phyloP scores from a whole-genome alignment of 2,888 invertebrate species.

The Deilephila elpenor region DNA sequence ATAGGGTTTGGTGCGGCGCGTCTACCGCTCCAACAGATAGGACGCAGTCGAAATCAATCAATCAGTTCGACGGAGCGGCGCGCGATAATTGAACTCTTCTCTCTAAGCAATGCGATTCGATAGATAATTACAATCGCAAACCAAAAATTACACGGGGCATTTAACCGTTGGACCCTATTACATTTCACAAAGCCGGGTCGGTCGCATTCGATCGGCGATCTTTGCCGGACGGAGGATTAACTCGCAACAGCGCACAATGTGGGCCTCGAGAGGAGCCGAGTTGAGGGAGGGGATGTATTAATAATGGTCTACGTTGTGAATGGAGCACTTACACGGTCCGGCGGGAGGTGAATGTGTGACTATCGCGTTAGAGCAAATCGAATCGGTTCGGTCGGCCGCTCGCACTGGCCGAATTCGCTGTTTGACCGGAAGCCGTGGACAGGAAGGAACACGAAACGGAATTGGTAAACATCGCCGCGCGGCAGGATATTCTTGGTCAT shows the following conservation, averaged over 20 bases:
- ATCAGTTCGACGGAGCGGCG: conserved; percentile 75
- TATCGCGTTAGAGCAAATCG: conserved; percentile 81
- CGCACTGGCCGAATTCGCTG: conserved; percentile 73
- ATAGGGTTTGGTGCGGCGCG: conserved; percentile 64
- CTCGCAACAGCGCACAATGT: conserved; percentile 75
- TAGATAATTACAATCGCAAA: conserved; percentile 83
- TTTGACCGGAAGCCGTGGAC: conserved; percentile 65
- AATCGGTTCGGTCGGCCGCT: conserved; percentile 73
- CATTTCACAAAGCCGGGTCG: conserved; percentile 76
- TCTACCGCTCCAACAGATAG: conserved; percentile 72
- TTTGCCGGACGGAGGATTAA: conserved; percentile 79
- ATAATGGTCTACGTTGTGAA: conserved; percentile 80
- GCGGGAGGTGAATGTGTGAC: conserved; percentile 81
- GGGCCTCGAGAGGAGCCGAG: conserved; percentile 72
- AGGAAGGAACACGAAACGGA: conserved; percentile 57
- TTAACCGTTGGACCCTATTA: conserved; percentile 79
- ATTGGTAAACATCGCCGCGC: conserved; percentile 53
- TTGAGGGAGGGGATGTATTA: conserved; percentile 76
- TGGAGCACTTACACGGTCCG: conserved; percentile 82
- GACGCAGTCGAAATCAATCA: conserved; percentile 77
- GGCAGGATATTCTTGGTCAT: conserved; percentile 41
- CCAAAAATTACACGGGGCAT: conserved; percentile 82
- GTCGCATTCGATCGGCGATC: conserved; percentile 77
- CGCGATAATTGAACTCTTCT: conserved; percentile 81
- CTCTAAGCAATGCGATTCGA: conserved; percentile 71